Base-by-base conservation (phyloP, 1,140 invertebrate species). In the Brachionus sp. region DNA sequence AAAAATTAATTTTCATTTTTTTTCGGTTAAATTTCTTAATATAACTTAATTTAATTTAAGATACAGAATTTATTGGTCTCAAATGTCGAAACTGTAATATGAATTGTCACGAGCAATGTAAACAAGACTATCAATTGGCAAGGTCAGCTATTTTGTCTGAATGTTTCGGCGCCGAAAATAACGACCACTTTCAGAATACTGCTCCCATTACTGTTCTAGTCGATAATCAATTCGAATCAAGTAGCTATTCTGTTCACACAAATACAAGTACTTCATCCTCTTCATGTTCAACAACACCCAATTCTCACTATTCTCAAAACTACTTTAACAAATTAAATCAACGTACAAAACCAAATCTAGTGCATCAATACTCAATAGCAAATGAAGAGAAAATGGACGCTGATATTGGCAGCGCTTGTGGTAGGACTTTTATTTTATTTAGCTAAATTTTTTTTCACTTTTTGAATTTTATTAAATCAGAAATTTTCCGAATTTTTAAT, bases 351-450 rank as follows among this genome's bases (percentile, higher is more conserved):
- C 6, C 66, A 19, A 70, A 70, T 39, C 37, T 39, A 42, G 5
- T 70, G 2, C 66, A 70, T 23, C 66, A 70, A 19, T 70, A 70
- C 19, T 70, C 66, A 16, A 70, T 70, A 6, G 37, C 35, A 16
- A 78, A 35, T 50, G 39, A 33, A 9, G 53, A 3, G 3, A 80
- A 62, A 66, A 39, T 80, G 33, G 77, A 80, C 5, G 19, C 29
- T n/a, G 77, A 80, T 35, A 80, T 80, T 62, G 77, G 77, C 16
- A 62, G 50, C 19, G 77, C 77, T 37, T 80, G 77, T 53, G 77
- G 77, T 80, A 80, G 16, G 75, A 33, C n/a, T 39, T 70, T 70
- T 9, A 16, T 39, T 16, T 9, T 19, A 9, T 42, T 16, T 0
- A 16, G 12, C 29, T n/a, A 19, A 19, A 1, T 57, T 57, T 46